Percentiles rank a stretch among this genome's conserved stretches.
These are phyloP conservation scores for Caradrina kadenii DNA, from an alignment of 2,888 invertebrate species.

Conservation along the genomic window DNA sequence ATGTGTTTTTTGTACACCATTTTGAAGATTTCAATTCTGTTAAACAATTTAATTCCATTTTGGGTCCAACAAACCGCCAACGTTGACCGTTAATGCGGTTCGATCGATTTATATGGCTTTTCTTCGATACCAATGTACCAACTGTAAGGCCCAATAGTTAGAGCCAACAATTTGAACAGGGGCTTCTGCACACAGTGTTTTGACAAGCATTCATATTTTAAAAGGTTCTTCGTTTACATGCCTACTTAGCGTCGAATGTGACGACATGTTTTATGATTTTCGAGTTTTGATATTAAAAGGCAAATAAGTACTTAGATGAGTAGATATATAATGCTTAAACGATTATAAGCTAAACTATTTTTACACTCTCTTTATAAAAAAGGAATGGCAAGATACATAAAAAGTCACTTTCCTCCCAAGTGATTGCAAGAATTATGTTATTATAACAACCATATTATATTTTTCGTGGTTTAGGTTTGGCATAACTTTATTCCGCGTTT, in stretches of 20 bases:
- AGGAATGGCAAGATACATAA: too few relatives aligned
- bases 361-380: too few relatives aligned
- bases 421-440: too few relatives aligned
- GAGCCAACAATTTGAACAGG: background rate
- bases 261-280: conserved; percentile 20
- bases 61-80: conserved; percentile 16
- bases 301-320: conserved; percentile 6
- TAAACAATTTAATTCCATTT: conserved; percentile 6
- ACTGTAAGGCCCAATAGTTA: conserved; percentile 8
- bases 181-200: conserved; percentile 21
- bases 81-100: background rate
- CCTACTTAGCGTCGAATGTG: background rate
- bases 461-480: too few relatives aligned
- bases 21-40: conserved; percentile 5
- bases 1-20: background rate
- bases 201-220: conserved; percentile 39
- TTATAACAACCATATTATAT: too few relatives aligned
- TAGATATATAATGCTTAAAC: too few relatives aligned
- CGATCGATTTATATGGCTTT: conserved; percentile 1
- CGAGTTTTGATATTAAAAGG: conserved; percentile 16
- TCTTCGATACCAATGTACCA: background rate
- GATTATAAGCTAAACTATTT: too few relatives aligned
- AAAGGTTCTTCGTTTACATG: conserved; percentile 32
- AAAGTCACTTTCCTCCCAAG: too few relatives aligned
- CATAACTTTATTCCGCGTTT: too few relatives aligned